Evolutionary conservation across 2,888 invertebrate genomes (phyloP).

Genomic region (Arrhopalites spinosus): DNA sequence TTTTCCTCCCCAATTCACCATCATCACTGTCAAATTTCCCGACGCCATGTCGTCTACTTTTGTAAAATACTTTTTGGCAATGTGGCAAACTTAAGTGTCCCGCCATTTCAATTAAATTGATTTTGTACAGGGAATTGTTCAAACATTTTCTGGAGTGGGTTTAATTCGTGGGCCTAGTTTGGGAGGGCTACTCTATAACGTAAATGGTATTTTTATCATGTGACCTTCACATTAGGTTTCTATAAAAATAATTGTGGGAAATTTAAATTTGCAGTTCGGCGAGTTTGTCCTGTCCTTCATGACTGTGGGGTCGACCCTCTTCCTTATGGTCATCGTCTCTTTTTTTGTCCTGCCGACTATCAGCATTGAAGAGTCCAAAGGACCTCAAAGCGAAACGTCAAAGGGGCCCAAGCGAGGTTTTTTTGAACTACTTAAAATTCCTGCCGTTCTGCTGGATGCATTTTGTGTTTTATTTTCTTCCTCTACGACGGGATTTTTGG

Average conservation of each 20-base stretch:
- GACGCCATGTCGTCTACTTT: conserved; percentile 63
- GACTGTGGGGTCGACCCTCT: conserved; percentile 58
- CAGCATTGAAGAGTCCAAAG: too few relatives aligned
- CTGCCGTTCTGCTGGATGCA: too few relatives aligned
- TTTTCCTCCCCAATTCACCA: conserved; percentile 75
- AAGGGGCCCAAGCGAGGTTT: too few relatives aligned
- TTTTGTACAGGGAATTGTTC: too few relatives aligned
- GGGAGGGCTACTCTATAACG: conserved; percentile 59
- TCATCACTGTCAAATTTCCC: conserved; percentile 70
- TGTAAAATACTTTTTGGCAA: too few relatives aligned
- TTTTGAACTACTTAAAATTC: too few relatives aligned
- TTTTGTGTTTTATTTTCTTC: too few relatives aligned
- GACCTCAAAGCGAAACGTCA: too few relatives aligned
- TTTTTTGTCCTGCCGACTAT: conserved; percentile 59
- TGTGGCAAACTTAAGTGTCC: too few relatives aligned
- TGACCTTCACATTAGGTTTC: not conserved
- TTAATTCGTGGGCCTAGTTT: conserved; percentile 60
- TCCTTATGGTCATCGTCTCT: conserved; percentile 58
- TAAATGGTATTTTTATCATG: conserved; percentile 45
- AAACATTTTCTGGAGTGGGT: conserved; percentile 60
- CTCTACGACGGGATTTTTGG: too few relatives aligned
- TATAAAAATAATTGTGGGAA: not conserved
- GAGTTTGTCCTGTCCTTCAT: conserved; percentile 61
- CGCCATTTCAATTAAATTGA: too few relatives aligned
- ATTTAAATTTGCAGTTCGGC: conserved; percentile 56